These are phyloP conservation scores for Lagocephalus sceleratus DNA, from an alignment of 2,797 vertebrate species.

Conservation along the genomic window DNA sequence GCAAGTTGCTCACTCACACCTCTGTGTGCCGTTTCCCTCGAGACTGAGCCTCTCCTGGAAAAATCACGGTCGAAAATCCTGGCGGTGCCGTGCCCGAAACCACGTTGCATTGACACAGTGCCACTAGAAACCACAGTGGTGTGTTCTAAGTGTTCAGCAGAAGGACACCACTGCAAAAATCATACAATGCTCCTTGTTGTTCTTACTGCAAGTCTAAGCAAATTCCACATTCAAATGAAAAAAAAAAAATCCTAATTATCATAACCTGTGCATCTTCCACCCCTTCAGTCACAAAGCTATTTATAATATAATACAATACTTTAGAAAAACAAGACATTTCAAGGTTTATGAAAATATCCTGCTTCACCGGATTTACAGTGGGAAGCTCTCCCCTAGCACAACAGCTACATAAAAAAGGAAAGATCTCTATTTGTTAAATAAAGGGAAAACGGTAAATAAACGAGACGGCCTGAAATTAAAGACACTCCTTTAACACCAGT, in stretches of 20 bases:
- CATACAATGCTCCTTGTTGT: constrained; percentile 37
- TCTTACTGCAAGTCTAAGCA: constrained; percentile 56
- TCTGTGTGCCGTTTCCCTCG: constrained; percentile 35
- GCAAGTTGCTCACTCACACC: constrained; percentile 38
- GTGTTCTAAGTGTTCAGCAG: constrained; percentile 32
- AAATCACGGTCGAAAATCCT: constrained; percentile 32
- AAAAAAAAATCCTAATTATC: constrained; percentile 40
- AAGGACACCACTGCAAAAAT: constrained; percentile 41
- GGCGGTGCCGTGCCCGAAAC: constrained; percentile 24
- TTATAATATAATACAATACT: constrained; percentile 77
- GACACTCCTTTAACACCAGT: constrained; percentile 16
- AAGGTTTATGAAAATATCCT: constrained; percentile 72
- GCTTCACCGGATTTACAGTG: constrained; percentile 56
- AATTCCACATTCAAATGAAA: constrained; percentile 46
- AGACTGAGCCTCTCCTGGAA: constrained; percentile 16
- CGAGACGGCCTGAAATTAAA: constrained; percentile 37
- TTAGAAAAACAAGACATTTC: constrained; percentile 74
- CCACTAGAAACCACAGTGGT: constrained; percentile 16
- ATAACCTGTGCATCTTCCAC: constrained; percentile 66
- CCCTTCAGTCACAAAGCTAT: constrained; percentile 67
- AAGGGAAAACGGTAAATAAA: constrained; percentile 40
- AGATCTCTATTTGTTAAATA: constrained; percentile 19
- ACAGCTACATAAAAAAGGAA: constrained; percentile 43
- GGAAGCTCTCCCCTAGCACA: constrained; percentile 38
- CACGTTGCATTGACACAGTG: constrained; percentile 23